Percentiles rank a stretch among this genome's conserved stretches.
phyloP scores from a whole-genome alignment of 2,113 vertebrate species.

The Hyperopisus bebe region DNA sequence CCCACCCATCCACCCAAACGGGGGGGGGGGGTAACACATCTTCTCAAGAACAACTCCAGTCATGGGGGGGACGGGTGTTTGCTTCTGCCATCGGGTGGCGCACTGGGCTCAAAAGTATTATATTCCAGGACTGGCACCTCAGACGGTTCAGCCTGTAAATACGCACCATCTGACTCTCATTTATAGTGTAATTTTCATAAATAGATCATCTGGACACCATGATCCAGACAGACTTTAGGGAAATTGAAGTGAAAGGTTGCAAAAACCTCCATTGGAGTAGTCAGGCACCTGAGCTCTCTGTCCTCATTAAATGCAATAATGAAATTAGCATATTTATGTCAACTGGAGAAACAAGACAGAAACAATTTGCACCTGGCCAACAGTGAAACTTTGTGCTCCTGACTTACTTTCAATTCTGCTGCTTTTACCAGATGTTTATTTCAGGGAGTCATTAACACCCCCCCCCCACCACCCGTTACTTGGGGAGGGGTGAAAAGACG shows the following conservation, averaged over 20 bases:
- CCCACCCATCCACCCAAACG: not conserved
- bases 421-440: conserved; percentile 18
- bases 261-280: conserved; percentile 7
- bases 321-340: conserved; percentile 27
- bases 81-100: not conserved
- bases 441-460: conserved; percentile 9
- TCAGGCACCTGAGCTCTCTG: conserved; percentile 21
- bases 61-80: too few relatives aligned
- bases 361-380: conserved; percentile 23
- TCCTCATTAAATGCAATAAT: conserved; percentile 22
- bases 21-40: not conserved
- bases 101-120: not conserved
- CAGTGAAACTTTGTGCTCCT: conserved; percentile 2
- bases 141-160: not conserved
- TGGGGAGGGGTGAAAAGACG: not conserved
- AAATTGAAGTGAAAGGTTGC: not conserved
- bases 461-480: not conserved
- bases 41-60: not conserved
- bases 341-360: conserved; percentile 18
- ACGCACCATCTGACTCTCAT: not conserved
- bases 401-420: not conserved
- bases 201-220: conserved; percentile 9
- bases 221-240: conserved; percentile 1
- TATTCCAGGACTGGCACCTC: not conserved
- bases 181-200: not conserved